Conservation (phyloP, 2,888 invertebrate genomes). For the Chironomus riparius region DNA sequence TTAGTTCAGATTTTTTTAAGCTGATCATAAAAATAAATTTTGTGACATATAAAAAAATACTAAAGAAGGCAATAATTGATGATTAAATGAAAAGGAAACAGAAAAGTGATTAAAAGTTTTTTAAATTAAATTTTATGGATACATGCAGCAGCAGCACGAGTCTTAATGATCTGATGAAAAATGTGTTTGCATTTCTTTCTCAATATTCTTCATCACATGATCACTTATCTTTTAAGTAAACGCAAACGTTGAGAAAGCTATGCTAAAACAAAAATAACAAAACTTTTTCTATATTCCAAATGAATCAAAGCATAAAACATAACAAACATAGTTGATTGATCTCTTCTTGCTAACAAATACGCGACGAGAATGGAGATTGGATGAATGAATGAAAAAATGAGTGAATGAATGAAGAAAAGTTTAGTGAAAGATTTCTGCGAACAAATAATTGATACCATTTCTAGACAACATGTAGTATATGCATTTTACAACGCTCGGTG, state of each 20-base stretch:
- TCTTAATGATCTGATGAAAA: conserved; percentile 8
- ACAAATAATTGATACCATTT: conserved; percentile 19
- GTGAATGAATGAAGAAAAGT: background rate
- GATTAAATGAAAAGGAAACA: background rate
- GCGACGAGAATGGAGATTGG: background rate
- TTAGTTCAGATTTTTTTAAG: background rate
- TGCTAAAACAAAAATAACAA: background rate
- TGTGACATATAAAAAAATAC: background rate
- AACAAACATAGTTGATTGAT: conserved; percentile 4
- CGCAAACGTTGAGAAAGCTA: background rate
- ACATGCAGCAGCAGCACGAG: background rate
- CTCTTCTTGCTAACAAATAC: background rate
- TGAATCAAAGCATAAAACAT: background rate
- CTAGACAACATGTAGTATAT: background rate
- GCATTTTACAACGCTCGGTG: background rate
- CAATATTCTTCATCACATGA: too few species aligned
- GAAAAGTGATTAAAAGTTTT: conserved; percentile 5
- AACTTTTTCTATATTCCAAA: background rate
- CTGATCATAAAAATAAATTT: background rate
- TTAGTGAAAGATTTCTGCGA: conserved; percentile 6
- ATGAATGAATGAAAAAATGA: background rate
- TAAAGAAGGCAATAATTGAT: conserved; percentile 12
- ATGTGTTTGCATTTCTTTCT: background rate
- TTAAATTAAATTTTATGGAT: background rate
- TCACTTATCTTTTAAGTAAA: too few species aligned